phyloP scores from a whole-genome alignment of 2,113 vertebrate species.

The Vidua macroura region DNA sequence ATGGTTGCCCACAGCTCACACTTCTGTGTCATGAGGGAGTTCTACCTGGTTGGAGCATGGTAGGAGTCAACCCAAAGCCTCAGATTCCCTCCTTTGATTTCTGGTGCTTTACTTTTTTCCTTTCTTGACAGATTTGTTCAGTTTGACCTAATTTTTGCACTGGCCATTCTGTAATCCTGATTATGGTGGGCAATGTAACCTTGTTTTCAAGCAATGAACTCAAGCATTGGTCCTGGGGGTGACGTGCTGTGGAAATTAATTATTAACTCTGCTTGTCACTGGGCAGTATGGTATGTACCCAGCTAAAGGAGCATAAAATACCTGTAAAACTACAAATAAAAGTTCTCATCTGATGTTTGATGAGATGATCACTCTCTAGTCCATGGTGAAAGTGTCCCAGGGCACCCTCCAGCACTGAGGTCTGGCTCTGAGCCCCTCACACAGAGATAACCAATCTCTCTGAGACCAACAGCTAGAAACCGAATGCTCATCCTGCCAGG shows the following conservation, averaged over 20 bases:
- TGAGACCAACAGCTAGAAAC: background rate
- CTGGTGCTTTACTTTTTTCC: background rate
- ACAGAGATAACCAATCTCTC: background rate
- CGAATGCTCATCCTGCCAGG: background rate
- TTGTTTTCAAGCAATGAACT: background rate
- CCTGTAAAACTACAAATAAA: background rate
- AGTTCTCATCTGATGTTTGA: background rate
- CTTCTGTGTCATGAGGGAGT: rapidly evolving
- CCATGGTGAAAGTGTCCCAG: background rate
- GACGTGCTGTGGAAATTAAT: background rate
- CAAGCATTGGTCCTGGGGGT: background rate
- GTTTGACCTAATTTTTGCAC: background rate
- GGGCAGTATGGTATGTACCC: background rate
- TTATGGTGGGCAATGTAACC: background rate
- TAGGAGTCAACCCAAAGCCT: background rate
- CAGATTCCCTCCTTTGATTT: background rate
- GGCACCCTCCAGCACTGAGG: background rate
- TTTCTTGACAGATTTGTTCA: background rate
- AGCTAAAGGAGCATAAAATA: background rate
- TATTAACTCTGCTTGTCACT: background rate
- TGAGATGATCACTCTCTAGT: background rate
- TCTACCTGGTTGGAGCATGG: background rate
- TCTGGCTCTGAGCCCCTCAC: background rate
- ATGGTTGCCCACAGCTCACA: background rate
- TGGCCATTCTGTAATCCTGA: background rate